Conservation (phyloP, 2,797 vertebrate species). For the Dermochelys coriacea region DNA sequence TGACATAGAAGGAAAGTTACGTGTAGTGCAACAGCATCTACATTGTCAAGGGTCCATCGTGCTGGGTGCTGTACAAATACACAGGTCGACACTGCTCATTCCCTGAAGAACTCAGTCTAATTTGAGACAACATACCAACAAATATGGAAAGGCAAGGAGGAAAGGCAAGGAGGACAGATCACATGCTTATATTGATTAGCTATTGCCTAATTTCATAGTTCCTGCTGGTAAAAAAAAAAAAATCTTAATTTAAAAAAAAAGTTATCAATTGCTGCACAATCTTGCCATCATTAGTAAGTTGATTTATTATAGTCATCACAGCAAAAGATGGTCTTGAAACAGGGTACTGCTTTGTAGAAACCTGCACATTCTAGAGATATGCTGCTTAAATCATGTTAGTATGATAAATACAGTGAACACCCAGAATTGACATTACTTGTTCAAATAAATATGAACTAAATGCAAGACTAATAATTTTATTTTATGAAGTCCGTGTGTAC, state of each 20-base stretch:
- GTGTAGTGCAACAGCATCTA: not conserved
- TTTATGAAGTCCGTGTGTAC: not conserved
- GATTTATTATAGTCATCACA: not conserved
- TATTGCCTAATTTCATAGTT: not conserved
- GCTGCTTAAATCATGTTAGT: not conserved
- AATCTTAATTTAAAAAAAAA: not conserved
- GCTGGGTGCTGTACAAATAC: not conserved
- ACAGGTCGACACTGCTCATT: not conserved
- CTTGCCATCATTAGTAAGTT: not conserved
- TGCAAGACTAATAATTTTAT: not conserved
- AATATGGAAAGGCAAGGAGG: too few relatives aligned
- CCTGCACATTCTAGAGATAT: not conserved
- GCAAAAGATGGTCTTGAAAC: not conserved
- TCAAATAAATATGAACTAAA: not conserved
- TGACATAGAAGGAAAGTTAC: not conserved
- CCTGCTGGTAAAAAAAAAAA: not conserved
- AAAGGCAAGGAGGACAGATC: not conserved
- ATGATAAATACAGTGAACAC: not conserved
- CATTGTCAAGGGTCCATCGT: not conserved
- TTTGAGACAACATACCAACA: not conserved
- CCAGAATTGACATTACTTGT: not conserved
- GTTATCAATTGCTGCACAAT: not conserved
- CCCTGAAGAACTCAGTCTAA: not conserved
- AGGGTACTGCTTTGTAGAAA: not conserved
- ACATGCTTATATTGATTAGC: not conserved